Evolutionary conservation across 2,888 invertebrate species (phyloP), one percentile per base, ranked within the genome.

Genomic region (Limnephilus auricula): DNA sequence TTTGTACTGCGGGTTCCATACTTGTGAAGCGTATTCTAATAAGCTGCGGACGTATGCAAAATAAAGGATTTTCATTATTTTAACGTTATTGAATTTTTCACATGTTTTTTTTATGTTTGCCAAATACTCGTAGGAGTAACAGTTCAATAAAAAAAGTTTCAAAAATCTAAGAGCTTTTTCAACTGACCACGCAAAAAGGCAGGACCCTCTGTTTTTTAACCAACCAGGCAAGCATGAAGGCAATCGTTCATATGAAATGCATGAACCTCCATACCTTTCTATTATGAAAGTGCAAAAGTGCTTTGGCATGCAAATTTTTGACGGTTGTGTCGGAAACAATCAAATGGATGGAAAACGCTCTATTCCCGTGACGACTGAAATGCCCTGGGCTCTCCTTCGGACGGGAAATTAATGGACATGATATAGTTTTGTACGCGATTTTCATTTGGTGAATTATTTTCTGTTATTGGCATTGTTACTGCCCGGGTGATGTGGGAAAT

Each of bases 271-370:
- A 25, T 65, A n/a, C 65, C 25, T 65, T 65, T 65, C 65, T 65
- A 65, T 65, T 65, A 65, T 65, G 65, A 65, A 65, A 65, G 65
- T 65, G 65, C 90, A 84, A 65, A 80, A 89, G 83, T 91, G 84
- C 91, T 91, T 79, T 91, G 89, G 89, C 45, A 89, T 89, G 91
- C 91, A 89, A 89, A 85, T 91, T 91, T 92, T 91, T 92, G 92
- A 92, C 87, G 92, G 91, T 65, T 30, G 90, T 91, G 90, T 92
- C 90, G 65, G 83, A 86, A 90, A 79, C 45, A 90, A 90, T 85
- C 90, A 79, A 86, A 86, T 86, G 79, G 79, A 79, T 85, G 90
- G 90, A 86, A 90, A 87, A 80, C 25, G 65, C 65, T 65, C 25
- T 65, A 65, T 65, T 65, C 25, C 65, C 65, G 25, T 65, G 65